These are phyloP conservation scores for Diarsia rubi DNA, from an alignment of 2,888 invertebrate species.

Conservation along the genomic window DNA sequence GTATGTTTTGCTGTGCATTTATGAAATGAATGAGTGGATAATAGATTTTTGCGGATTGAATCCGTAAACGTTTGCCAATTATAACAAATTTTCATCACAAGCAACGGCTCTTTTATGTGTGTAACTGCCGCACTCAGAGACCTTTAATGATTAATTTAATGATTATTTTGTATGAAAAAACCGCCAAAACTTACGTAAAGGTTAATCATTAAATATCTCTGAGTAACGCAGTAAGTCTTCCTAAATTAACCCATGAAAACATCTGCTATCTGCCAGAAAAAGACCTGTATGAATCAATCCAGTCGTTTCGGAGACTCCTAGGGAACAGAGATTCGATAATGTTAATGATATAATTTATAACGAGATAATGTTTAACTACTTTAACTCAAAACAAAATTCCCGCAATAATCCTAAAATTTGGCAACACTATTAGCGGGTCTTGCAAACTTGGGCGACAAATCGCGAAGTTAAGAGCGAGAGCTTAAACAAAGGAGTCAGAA, in stretches of 20 bases:
- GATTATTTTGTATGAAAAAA: no score
- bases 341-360: background rate
- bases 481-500: conserved; percentile 43
- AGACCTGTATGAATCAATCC: no score
- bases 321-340: background rate
- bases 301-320: no score
- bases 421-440: conserved; percentile 55
- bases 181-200: no score
- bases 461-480: conserved; percentile 60
- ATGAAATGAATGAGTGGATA: background rate
- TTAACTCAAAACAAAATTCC: background rate
- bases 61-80: background rate
- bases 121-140: no score
- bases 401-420: conserved; percentile 22
- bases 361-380: background rate
- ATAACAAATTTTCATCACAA: background rate
- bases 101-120: no score
- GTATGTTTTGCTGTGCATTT: background rate
- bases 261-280: no score
- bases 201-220: no score
- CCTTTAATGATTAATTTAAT: no score
- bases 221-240: no score
- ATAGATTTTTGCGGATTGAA: background rate
- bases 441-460: conserved; percentile 56
- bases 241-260: no score